Evolutionary conservation across 2,888 invertebrate species (phyloP).

Genomic region (Nipponacmea schrenckii): DNA sequence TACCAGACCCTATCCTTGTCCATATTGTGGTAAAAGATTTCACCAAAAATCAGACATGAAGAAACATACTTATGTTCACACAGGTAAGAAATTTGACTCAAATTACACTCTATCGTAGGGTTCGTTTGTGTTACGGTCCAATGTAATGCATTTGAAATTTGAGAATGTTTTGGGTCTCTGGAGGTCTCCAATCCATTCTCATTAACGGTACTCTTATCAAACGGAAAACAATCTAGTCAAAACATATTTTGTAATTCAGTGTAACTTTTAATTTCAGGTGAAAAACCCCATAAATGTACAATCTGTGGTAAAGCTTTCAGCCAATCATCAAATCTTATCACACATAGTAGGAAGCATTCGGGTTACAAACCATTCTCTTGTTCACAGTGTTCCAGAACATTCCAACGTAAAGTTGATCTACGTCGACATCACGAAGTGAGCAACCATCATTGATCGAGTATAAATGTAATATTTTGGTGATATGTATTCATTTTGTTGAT

Average conservation of each 20-base stretch:
- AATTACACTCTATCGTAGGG: no score
- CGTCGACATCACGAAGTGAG: conserved; percentile 87
- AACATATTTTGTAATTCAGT: no score
- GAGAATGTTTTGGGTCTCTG: no score
- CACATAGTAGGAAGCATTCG: conserved; percentile 93
- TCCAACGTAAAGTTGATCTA: conserved; percentile 85
- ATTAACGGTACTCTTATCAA: no score
- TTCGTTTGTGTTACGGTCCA: no score
- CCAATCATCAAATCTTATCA: conserved; percentile 97
- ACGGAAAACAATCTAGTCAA: no score
- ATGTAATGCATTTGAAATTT: no score
- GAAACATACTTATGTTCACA: conserved; percentile 97
- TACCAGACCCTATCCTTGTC: conserved; percentile 96
- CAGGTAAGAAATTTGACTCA: conserved; percentile 73
- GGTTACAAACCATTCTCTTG: conserved; percentile 99
- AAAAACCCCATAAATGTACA: conserved; percentile 98
- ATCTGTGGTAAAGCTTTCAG: conserved; percentile 99
- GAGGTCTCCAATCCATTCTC: no score
- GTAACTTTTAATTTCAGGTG: conserved; percentile 76
- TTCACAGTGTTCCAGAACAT: conserved; percentile 92
- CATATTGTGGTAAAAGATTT: conserved; percentile 97
- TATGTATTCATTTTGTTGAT: no score
- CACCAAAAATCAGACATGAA: conserved; percentile 99
- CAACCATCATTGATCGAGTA: background rate
- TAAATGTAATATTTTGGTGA: no score